Evolutionary conservation across 2,797 vertebrate genomes (phyloP), one percentile per base, ranked within the genome.

Genomic region (Dicrostonyx torquatus): DNA sequence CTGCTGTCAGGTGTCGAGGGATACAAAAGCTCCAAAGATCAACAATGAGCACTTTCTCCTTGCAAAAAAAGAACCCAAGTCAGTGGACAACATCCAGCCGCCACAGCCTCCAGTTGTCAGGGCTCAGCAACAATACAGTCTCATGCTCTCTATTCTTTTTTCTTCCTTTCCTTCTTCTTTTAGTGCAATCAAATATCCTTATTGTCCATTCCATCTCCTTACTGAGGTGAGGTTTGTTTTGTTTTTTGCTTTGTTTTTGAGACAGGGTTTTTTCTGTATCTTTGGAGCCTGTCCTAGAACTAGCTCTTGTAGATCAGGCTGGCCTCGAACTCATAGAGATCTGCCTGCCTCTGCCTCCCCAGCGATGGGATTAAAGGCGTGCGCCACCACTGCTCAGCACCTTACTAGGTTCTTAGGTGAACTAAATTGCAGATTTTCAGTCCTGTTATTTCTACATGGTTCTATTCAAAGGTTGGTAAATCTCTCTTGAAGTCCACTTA

Each of bases 121-220:
- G 66, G 45, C 58, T n/a, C 43, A 24, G 62, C 31, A 24, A 22
- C 43, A 64, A 48, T n/a, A 3, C 80, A 77, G 75, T n/a, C 60
- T 24, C 31, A 0, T 48, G 12, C 15, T 24, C n/a, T n/a, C 29
- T 20, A 2, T 9, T 66, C 80, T 6, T 37, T 29, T 9, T 5
- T 24, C 37, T 62, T 40, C 40, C 34, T 17, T 60, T 62, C 37
- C 45, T 50, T 76, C 60, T 45, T 22, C 50, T 62, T 70, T 48
- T 5, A 55, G 29, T 29, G 14, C 11, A 31, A 50, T 9, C 10
- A 58, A 37, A 1, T 17, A 1, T 10, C 43, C n/a, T 60, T 53
- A 11, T 15, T 12, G 5, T 84, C 55, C 48, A n/a, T 18, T 15
- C 64, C 5, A 34, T 45, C 64, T 58, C 64, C 50, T 89, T 53